Percentiles rank a stretch among this genome's conserved stretches.
phyloP scores from a whole-genome alignment of 2,797 vertebrate genomes.

The Syngnathus rostellatus region DNA sequence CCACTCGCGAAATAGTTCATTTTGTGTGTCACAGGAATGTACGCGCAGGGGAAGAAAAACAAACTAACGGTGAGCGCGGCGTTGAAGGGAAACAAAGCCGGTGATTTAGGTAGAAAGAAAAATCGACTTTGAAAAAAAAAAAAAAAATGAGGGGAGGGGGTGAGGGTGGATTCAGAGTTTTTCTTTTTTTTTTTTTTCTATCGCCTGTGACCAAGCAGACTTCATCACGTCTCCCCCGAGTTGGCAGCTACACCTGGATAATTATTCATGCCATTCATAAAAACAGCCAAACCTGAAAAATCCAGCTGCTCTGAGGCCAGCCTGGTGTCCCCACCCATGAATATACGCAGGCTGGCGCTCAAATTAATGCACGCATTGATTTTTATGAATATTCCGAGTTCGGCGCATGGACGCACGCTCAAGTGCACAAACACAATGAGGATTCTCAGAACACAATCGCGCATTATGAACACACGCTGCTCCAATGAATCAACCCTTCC shows the following conservation, averaged over 20 bases:
- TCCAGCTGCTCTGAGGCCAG: slow-evolving; percentile 53
- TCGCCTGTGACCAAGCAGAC: slow-evolving; percentile 53
- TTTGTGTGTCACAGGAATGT: slow-evolving; percentile 15
- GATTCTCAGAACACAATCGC: neutral
- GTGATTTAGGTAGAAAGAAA: slow-evolving; percentile 12
- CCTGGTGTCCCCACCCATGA: slow-evolving; percentile 8
- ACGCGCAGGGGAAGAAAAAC: slow-evolving; percentile 20
- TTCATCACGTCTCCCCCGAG: slow-evolving; percentile 40
- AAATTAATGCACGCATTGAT: slow-evolving; percentile 13
- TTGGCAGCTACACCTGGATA: slow-evolving; percentile 59
- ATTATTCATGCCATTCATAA: slow-evolving; percentile 65
- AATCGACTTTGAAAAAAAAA: slow-evolving; percentile 5
- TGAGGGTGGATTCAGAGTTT: slow-evolving; percentile 21
- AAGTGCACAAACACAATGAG: slow-evolving; percentile 8
- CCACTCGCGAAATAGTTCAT: slow-evolving; percentile 19
- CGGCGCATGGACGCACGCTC: slow-evolving; percentile 7
- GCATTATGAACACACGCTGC: neutral
- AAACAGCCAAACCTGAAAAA: slow-evolving; percentile 57
- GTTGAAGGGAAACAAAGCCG: slow-evolving; percentile 19
- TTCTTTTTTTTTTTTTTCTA: slow-evolving; percentile 34
- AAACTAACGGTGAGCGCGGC: slow-evolving; percentile 15
- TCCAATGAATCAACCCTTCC: neutral
- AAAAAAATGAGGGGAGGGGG: slow-evolving; percentile 6
- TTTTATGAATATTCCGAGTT: slow-evolving; percentile 25
- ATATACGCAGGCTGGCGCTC: slow-evolving; percentile 11